Percentiles rank a stretch among this genome's conserved stretches.
Conservation (phyloP, 2,888 invertebrate genomes). For the Leptinotarsa juncta region DNA sequence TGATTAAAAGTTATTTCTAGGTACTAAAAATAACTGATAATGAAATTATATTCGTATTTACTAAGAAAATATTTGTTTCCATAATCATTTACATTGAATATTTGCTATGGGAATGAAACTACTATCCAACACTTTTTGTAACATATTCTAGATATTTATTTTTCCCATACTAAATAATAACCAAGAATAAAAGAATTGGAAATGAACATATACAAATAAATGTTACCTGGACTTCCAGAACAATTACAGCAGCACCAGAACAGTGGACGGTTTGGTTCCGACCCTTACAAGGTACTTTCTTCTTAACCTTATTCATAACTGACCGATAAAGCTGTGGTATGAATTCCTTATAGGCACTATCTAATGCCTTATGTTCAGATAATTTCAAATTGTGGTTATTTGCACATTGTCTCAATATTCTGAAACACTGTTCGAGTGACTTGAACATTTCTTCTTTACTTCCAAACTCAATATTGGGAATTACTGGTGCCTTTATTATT, state of each 20-base stretch:
- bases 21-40: background rate
- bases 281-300: conserved; percentile 69
- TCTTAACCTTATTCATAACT: conserved; percentile 63
- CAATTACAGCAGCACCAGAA: conserved; percentile 72
- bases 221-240: conserved; percentile 67
- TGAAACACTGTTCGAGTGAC: conserved; percentile 61
- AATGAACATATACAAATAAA: no score
- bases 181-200: no score
- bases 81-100: no score
- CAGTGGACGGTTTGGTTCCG: conserved; percentile 69
- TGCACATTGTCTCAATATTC: conserved; percentile 65
- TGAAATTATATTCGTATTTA: background rate
- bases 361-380: conserved; percentile 75
- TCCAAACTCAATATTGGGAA: conserved; percentile 57
- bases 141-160: no score
- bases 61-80: no score
- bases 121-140: no score
- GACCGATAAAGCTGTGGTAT: conserved; percentile 71
- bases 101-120: no score
- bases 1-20: background rate
- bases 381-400: conserved; percentile 71
- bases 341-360: conserved; percentile 73
- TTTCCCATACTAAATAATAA: no score
- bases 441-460: conserved; percentile 58
- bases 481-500: conserved; percentile 63